Conservation (phyloP, 2,888 invertebrate genomes). For the Glyphotaelius pellucidus region DNA sequence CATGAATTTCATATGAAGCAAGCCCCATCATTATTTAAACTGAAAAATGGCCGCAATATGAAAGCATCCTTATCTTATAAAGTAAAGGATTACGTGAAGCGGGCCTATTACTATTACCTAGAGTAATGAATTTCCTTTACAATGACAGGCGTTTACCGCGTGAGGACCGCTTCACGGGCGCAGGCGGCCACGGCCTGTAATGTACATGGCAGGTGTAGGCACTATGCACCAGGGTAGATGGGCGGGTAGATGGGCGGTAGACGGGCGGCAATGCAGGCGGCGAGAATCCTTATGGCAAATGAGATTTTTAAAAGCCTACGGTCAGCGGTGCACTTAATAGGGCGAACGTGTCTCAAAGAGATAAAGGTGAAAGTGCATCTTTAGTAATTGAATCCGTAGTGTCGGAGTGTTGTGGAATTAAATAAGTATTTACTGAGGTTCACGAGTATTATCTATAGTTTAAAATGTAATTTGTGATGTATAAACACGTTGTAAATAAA, state of each 20-base stretch:
- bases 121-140: slow-evolving; percentile 58
- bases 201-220: not conserved
- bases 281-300: slow-evolving; percentile 54
- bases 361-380: not conserved
- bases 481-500: too few species aligned
- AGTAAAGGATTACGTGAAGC: slow-evolving; percentile 15
- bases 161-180: not conserved
- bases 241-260: not conserved
- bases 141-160: slow-evolving; percentile 55
- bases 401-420: not conserved
- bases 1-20: not conserved
- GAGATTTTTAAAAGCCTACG: slow-evolving; percentile 59
- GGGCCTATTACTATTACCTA: slow-evolving; percentile 12
- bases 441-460: not conserved
- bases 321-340: slow-evolving; percentile 9
- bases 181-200: slow-evolving; percentile 29
- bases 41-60: not conserved
- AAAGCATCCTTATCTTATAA: slow-evolving; percentile 17
- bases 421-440: not conserved
- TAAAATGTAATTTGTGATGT: not conserved
- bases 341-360: not conserved
- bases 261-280: slow-evolving; percentile 47
- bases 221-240: not conserved
- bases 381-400: not conserved
- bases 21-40: not conserved